Evolutionary conservation across 2,888 invertebrate species (phyloP).

Genomic region (Phyllotreta cruciferae): DNA sequence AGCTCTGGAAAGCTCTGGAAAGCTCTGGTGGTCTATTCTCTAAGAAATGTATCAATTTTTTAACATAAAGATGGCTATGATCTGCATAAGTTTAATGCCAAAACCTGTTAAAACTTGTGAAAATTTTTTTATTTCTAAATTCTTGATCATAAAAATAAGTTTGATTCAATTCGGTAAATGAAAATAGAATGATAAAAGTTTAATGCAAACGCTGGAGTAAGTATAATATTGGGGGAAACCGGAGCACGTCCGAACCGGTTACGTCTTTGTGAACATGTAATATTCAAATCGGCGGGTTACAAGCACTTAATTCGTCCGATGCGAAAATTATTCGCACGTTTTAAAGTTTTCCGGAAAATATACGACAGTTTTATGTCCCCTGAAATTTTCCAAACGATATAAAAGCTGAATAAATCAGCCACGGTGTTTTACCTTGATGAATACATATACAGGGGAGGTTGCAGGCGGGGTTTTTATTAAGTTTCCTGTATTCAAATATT

Average conservation of each 20-base stretch:
- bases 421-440: conserved; percentile 22
- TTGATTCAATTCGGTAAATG: not conserved
- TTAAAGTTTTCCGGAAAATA: conserved; percentile 26
- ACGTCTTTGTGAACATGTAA: conserved; percentile 7
- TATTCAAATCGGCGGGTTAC: conserved; percentile 13
- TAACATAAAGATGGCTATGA: too few relatives aligned
- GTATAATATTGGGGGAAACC: too few relatives aligned
- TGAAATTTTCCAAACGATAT: conserved; percentile 30
- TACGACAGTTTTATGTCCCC: conserved; percentile 27
- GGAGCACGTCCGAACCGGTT: not conserved
- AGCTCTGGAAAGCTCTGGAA: conserved; percentile 8
- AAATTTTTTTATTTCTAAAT: conserved; percentile 11
- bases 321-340: conserved; percentile 25
- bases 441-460: conserved; percentile 12
- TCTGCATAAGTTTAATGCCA: too few relatives aligned
- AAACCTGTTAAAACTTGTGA: conserved; percentile 11
- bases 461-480: conserved; percentile 4
- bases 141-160: not conserved
- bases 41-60: too few relatives aligned
- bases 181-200: too few relatives aligned
- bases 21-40: too few relatives aligned
- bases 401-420: conserved; percentile 26
- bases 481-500: too few relatives aligned
- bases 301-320: conserved; percentile 23
- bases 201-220: too few relatives aligned